Evolutionary conservation across 2,113 vertebrate species (phyloP), one percentile per base, ranked within the genome.

Genomic region (Lophius piscatorius): DNA sequence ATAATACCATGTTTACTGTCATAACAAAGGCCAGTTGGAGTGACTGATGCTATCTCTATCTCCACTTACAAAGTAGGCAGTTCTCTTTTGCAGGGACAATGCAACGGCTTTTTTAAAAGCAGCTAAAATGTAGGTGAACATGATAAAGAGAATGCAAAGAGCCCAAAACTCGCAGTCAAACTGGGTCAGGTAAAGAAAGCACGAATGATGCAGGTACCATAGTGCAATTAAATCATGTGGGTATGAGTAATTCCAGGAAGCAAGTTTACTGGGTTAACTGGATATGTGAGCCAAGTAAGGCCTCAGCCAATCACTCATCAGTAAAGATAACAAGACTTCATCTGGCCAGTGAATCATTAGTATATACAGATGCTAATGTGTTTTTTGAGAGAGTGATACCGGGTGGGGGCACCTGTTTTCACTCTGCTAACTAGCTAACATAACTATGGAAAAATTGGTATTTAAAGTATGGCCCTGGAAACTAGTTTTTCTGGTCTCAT

Each of bases 101-200:
- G 17, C 20, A n/a, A n/a, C n/a, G n/a, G n/a, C n/a, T n/a, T n/a
- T 3, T 0, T 28, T 52, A 18, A 2, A 24, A 2, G 39, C 13
- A 57, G 28, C 29, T 51, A 17, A 7, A 33, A 1, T 18, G 24
- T 59, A 18, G 8, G 20, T 29, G 28, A 9, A 3, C 31, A 34
- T 16, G 38, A 22, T 12, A 14, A 20, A 36, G 26, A 23, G 9
- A 1, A 14, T 40, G 9, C 34, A 45, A 45, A 14, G 7, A 12
- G 18, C 3, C 6, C 13, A 34, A 13, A 46, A 46, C 36, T 28
- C 10, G 23, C 6, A 20, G 14, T 34, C 24, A 26, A 24, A 9
- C 5, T 4, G 2, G 35, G 39, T 50, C 51, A 50, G 23, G 12
- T 28, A 39, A 48, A 63, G 23, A 55, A 59, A 76, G 72, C 28